A percentile compares a stretch with the other conserved stretches of the same genome.
Conservation (phyloP, 2,797 vertebrate genomes). For the Pygocentrus nattereri region DNA sequence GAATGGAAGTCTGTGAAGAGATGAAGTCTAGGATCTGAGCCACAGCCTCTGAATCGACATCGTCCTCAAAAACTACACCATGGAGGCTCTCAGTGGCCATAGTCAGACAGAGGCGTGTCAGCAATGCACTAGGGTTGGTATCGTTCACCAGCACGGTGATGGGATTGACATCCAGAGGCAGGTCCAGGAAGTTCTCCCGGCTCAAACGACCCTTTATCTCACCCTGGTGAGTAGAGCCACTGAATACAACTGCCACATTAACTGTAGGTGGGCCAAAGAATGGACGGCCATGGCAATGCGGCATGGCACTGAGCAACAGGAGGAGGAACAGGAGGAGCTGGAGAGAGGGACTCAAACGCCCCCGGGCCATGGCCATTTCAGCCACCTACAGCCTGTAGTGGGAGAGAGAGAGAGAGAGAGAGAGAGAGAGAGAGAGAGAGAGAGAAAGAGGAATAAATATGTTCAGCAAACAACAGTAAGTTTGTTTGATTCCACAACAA, state of each 20-base stretch:
- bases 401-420: background rate
- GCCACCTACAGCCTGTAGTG: slow-evolving; percentile 76
- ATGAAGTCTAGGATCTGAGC: slow-evolving; percentile 98
- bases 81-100: slow-evolving; percentile 89
- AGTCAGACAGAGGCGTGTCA: slow-evolving; percentile 89
- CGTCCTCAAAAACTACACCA: slow-evolving; percentile 94
- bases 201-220: slow-evolving; percentile 90
- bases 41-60: slow-evolving; percentile 89
- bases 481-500: slow-evolving; percentile 11
- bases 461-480: slow-evolving; percentile 44
- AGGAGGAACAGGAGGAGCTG: slow-evolving; percentile 71
- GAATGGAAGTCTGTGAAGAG: slow-evolving; percentile 92
- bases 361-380: slow-evolving; percentile 76
- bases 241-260: slow-evolving; percentile 94
- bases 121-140: slow-evolving; percentile 93
- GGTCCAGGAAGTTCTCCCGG: slow-evolving; percentile 91
- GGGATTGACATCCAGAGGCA: slow-evolving; percentile 93
- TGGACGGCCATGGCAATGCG: slow-evolving; percentile 70
- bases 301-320: slow-evolving; percentile 67
- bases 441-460: background rate
- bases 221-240: slow-evolving; percentile 86
- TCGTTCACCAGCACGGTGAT: slow-evolving; percentile 92
- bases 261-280: slow-evolving; percentile 83
- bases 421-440: slow-evolving; percentile 52
- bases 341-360: slow-evolving; percentile 67